Evolutionary conservation across 2,113 vertebrate species (phyloP), one percentile per base, ranked within the genome.

Genomic region (Chaenogobius annularis): DNA sequence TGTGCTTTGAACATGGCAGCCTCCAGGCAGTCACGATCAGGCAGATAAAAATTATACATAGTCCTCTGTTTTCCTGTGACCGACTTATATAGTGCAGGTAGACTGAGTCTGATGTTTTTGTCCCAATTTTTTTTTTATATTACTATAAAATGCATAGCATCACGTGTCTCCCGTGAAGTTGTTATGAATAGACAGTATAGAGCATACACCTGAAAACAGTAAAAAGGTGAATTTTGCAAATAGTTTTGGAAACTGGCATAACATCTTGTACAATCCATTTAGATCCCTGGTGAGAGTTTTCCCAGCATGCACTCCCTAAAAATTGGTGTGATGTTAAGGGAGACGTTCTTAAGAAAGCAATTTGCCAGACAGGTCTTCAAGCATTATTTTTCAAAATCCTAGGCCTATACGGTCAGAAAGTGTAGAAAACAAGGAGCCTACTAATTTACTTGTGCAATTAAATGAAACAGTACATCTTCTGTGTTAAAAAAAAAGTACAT

Each of bases 1-100:
- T 87, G 86, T 64, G 87, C 83, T 72, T 77, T 74, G 80, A 83
- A 77, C 76, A 82, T 63, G 68, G 48, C 26, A 1, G 75, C 72
- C 71, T 65, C 43, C 66, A 47, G 55, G 65, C 70, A 77, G 20
- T 52, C 43, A 62, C 43, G 37, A 43, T 70, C 56, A 66, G 22
- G 12, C 17, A 44, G 23, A 26, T 35, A 31, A 11, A 63, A 63
- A 63, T 43, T 19, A 43, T n/a, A 48, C 7, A 23, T 13, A 23
- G 3, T 10, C 7, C 9, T 55, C n/a, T 55, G 54, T 55, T 55
- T 55, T 50, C 15, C 19, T n/a, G 9, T 54, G 50, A 58, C 12
- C 0, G 22, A 58, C 12, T 26, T 58, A 26, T 58, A 10, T 26
- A 54, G 9, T 54, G n/a, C 50, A n/a, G 2, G 48, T 7, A 7